Evolutionary conservation across 1,140 invertebrate species (phyloP), one percentile per base, ranked within the genome.

Genomic region (Pogonus chalceus): DNA sequence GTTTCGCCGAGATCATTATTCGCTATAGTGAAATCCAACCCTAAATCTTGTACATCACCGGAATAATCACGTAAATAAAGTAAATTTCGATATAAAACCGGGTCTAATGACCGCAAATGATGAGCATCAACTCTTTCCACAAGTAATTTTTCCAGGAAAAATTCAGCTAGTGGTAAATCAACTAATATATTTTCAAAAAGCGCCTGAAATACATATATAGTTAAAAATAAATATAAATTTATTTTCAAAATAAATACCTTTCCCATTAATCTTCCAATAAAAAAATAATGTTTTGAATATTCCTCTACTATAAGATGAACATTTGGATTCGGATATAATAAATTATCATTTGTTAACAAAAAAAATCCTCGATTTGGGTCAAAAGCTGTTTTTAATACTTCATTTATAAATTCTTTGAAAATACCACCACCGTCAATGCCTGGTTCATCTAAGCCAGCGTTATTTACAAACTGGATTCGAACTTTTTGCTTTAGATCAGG

Each of bases 311-410:
- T 69, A 18, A 91, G 69, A 56, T 86, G 79, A 9, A 93, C 91
- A 35, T 88, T 86, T 0, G 95, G 95, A 73, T 97, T 98, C 0
- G 96, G 96, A 72, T 98, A 98, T 9, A 98, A 68, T 69, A 91
- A 83, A 65, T 95, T 92, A 64, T 98, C 92, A 57, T 85, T 85
- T 0, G 94, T 98, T 14, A 93, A 75, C 50, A 87, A 71, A 69
- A 98, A 98, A 64, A 98, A 90, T 0, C 95, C 96, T 35, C 94
- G 77, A 68, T 97, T 98, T 0, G 96, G 95, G 76, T 99, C 93
- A 69, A 98, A 98, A 0, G 90, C 89, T 0, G 93, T 95, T 71
- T 93, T 95, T 3, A 98, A 71, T 2, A 98, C 73, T 68, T 95
- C 91, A 1, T 86, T 88, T 0, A 94, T 72, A 69, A 95, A 96